Evolutionary conservation across 2,888 invertebrate genomes (phyloP), one percentile per base, ranked within the genome.

Genomic region (Phyllotreta cruciferae): DNA sequence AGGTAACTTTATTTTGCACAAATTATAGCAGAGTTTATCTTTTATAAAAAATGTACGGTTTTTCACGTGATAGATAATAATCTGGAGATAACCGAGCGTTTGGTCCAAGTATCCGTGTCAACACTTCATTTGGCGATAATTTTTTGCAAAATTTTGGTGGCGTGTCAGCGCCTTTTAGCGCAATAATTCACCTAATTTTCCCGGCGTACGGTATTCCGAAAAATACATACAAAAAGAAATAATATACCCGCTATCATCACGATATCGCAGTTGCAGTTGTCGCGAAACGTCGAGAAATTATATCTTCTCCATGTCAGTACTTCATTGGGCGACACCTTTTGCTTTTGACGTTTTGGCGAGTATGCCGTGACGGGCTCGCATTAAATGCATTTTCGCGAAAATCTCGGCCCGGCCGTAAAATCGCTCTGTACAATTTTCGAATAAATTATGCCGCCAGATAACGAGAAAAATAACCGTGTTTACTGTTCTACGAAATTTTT

Each of bases 271-370:
- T 54, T 42, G 54, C 54, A 54, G n/a, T 42, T 41, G 54, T 54
- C 54, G 10, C 41, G 42, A 54, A 54, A 54, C 42, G 11, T 8
- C 35, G n/a, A 36, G 44, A 36, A 56, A 56, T 44, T 56, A 44
- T 56, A 44, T 56, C 35, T 56, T 44, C 44, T 44, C 44, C 56
- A 56, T 56, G 56, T 56, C 56, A 56, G 44, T 56, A 56, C 56
- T 56, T 56, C 44, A 56, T 56, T 44, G 41, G 45, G 44, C 38
- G 13, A 56, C 56, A 56, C 56, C 56, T 56, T 36, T 44, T 24
- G 24, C 35, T 45, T 44, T 44, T 56, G 44, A 56, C 56, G 45
- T 56, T 56, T 57, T 57, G 13, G 39, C 49, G 35, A 57, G 44
- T 39, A 38, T 57, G 24, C 24, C 57, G 57, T 57, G 49, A 57